Base-by-base conservation (phyloP, 1,140 invertebrate genomes). In the Chionoecetes opilio region DNA sequence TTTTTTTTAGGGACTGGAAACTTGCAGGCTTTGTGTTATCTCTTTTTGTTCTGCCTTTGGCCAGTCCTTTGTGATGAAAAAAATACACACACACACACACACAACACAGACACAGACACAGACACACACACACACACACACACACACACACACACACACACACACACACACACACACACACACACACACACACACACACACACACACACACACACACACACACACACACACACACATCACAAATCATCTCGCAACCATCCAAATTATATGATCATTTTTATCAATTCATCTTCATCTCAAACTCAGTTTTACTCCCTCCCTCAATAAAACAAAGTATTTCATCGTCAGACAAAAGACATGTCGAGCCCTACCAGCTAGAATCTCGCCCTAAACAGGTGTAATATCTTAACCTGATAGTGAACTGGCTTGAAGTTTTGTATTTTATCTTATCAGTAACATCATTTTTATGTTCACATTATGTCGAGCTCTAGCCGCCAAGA, bases 41-140 rank as follows among this genome's bases (percentile, higher is more conserved):
- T n/a, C n/a, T n/a, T n/a, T n/a, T n/a, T n/a, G n/a, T n/a, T n/a
- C n/a, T n/a, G n/a, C n/a, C n/a, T n/a, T n/a, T n/a, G n/a, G n/a
- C n/a, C n/a, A n/a, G n/a, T n/a, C n/a, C n/a, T n/a, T n/a, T n/a
- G n/a, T n/a, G n/a, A n/a, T n/a, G n/a, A n/a, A n/a, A n/a, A n/a
- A n/a, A n/a, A 88, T 34, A 88, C 86, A 88, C 86, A 88, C 86
- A 88, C 86, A 88, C 86, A 88, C 86, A 88, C 86, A 38, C 86
- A 38, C 34, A 88, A 88, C 29, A 34, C 46, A 53, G 11, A 53
- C 46, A 53, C 46, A 75, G 21, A 75, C 63, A 75, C 63, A 75
- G 21, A 75, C 63, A 75, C 86, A 88, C 86, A 88, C 86, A 88
- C 86, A 88, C 86, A 88, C 86, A 88, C 86, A 88, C 86, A 88